Evolutionary conservation across 2,888 invertebrate species (phyloP).

Genomic region (Idaea dimidiata): DNA sequence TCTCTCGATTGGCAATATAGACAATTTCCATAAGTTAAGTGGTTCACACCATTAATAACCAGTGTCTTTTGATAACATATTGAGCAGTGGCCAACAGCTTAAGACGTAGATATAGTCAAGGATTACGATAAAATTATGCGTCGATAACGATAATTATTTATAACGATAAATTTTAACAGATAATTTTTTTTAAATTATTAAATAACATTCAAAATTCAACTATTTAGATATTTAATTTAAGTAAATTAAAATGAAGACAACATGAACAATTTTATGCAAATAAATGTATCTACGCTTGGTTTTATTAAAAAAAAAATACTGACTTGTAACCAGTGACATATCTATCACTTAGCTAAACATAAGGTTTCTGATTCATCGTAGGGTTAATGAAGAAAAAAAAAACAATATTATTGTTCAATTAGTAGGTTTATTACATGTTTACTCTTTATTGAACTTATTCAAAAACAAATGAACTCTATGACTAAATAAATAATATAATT

Average conservation of each 20-base stretch:
- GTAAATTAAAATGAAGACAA: not conserved
- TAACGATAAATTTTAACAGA: not conserved
- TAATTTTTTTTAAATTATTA: slow-evolving; percentile 6
- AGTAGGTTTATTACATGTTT: not conserved
- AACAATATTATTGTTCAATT: not conserved
- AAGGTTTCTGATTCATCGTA: slow-evolving; percentile 1
- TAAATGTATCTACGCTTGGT: no score
- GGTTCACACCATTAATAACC: no score
- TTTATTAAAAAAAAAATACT: no score
- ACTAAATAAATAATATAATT: not conserved
- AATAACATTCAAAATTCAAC: not conserved
- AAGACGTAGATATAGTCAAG: not conserved
- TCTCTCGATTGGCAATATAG: no score
- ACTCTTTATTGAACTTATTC: not conserved
- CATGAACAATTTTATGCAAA: no score
- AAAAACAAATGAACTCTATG: not conserved
- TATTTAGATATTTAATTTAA: no score
- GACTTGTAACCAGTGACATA: no score
- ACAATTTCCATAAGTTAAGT: no score
- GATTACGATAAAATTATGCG: not conserved
- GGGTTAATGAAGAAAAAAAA: not conserved
- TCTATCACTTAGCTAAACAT: no score
- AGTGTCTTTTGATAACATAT: no score
- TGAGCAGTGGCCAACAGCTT: not conserved
- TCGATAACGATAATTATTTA: not conserved